Base-by-base conservation (phyloP, 1,140 invertebrate species). In the Drosophila kepulauana region DNA sequence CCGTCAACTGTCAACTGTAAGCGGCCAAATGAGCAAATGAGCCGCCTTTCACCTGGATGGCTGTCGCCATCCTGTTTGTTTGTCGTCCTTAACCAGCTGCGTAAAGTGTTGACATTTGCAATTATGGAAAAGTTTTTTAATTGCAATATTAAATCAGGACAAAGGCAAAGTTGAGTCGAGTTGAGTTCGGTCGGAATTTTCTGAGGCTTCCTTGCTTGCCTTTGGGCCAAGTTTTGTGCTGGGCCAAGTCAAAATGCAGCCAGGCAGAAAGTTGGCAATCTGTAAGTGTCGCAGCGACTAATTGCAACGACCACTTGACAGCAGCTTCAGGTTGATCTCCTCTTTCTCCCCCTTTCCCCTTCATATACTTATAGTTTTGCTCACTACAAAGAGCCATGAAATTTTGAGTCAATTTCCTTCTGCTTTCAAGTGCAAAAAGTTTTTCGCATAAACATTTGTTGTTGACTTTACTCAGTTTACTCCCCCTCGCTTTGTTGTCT, bases 101-200 rank as follows among this genome's bases (percentile, higher is more conserved):
- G 54, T 41, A 8, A 64, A 51, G 20, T 76, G 72, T 78, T 87
- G 70, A 58, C 58, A 46, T 61, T 89, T 48, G 75, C 78, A 90
- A 79, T 86, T 90, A 90, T 78, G 76, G 64, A 25, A 86, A 89
- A 89, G 67, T 86, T 89, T 85, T 25, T 80, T 90, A 86, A 89
- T 90, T 79, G 76, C 78, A 72, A 77, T 71, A 85, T 85, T 86
- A 86, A 86, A 85, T 86, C 72, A 66, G 71, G 30, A 86, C 61
- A 81, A 79, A 71, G 72, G 74, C 61, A 70, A 88, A 87, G 49
- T 75, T 59, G 7, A 41, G 25, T 38, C 3, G 35, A 38, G 35
- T 38, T 43, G 35, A 4, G 16, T 45, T 54, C 45, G 13, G 33
- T 1, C 48, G 45, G 5, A 13, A 43, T 46, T 25, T 2, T 25